A percentile compares a stretch with the other conserved stretches of the same genome.
phyloP scores from a whole-genome alignment of 1,140 invertebrate genomes.

The Drosophila nasuta region DNA sequence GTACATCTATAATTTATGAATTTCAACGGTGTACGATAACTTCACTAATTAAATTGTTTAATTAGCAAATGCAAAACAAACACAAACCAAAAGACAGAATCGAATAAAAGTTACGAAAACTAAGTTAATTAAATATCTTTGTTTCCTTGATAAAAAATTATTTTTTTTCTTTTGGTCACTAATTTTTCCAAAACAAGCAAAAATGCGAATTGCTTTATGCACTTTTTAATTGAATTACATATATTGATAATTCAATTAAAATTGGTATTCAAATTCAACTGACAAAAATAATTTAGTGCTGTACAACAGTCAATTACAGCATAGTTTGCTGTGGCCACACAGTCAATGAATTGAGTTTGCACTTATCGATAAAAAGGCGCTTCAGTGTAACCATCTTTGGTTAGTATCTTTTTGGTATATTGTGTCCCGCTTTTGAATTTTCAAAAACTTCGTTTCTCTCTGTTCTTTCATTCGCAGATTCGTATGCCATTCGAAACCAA shows the following conservation, averaged over 20 bases:
- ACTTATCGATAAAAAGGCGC: slow-evolving; percentile 17
- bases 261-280: not conserved
- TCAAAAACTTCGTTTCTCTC: no score
- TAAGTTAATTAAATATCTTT: slow-evolving; percentile 5
- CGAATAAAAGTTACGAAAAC: slow-evolving; percentile 70
- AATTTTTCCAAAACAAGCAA: no score
- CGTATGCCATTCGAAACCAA: no score
- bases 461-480: no score
- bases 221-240: no score
- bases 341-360: not conserved
- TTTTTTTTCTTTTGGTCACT: no score
- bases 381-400: no score
- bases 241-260: not conserved
- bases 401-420: not conserved
- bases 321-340: slow-evolving; percentile 18
- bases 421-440: not conserved
- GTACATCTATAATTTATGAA: slow-evolving; percentile 55
- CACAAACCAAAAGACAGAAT: slow-evolving; percentile 73
- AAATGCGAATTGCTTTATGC: no score
- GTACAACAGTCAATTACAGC: not conserved
- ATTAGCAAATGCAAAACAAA: slow-evolving; percentile 60
- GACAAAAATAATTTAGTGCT: slow-evolving; percentile 8
- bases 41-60: slow-evolving; percentile 76
- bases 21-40: slow-evolving; percentile 65
- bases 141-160: not conserved